Evolutionary conservation across 35 echinoderm and acorn worm species (phyloP).

Genomic region (Lytechinus variegatus): DNA sequence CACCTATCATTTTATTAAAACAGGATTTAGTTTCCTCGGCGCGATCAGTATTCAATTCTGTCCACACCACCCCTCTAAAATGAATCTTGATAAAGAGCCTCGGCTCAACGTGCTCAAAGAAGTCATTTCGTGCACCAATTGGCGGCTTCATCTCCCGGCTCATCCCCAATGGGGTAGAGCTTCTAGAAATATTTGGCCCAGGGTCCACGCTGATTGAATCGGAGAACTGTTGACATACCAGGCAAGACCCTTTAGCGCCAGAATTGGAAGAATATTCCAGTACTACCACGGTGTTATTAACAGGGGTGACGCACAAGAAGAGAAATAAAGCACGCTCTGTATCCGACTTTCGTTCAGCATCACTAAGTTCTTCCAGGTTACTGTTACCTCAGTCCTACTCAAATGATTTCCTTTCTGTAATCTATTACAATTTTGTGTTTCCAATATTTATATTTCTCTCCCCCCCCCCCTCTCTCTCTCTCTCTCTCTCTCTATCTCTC

Average conservation of each 20-base stretch:
- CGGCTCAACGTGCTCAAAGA: not conserved
- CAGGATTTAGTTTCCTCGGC: not conserved
- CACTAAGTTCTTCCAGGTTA: too few species aligned
- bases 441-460: not conserved
- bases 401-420: not conserved
- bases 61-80: not conserved
- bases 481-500: not conserved
- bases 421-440: too few species aligned
- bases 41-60: not conserved
- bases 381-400: not conserved
- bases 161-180: not conserved
- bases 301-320: not conserved
- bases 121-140: conserved; percentile 2
- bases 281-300: not conserved
- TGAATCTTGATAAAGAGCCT: not conserved
- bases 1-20: too few species aligned
- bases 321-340: not conserved
- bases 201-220: not conserved
- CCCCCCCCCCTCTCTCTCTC: not conserved
- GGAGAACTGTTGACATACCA: not conserved
- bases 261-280: not conserved
- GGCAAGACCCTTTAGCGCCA: not conserved
- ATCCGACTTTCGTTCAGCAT: not conserved
- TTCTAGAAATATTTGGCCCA: not conserved
- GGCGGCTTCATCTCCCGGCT: not conserved